phyloP scores from a whole-genome alignment of 2,797 vertebrate species.

The Takifugu ocellatus region DNA sequence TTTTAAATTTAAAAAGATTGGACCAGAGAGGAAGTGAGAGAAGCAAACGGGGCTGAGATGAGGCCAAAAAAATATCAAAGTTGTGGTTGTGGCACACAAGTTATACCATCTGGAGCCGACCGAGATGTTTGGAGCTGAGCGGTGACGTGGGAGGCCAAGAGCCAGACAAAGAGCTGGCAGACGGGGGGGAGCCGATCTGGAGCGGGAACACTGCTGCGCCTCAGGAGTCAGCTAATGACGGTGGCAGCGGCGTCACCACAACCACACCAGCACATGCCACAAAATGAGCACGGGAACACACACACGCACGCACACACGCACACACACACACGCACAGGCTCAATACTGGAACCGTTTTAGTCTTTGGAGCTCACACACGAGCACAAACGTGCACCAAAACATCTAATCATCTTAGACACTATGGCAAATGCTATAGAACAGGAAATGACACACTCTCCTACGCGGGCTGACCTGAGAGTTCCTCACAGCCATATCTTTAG shows the following conservation, averaged over 20 bases:
- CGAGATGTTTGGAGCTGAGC: constrained; percentile 61
- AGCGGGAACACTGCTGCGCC: constrained; percentile 74
- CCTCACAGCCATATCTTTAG: constrained; percentile 69
- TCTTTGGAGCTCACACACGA: background rate
- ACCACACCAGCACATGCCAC: constrained; percentile 59
- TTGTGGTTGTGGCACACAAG: constrained; percentile 67
- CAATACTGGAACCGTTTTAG: too few species aligned
- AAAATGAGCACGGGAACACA: constrained; percentile 64
- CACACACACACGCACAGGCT: background rate
- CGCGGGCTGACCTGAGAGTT: constrained; percentile 59
- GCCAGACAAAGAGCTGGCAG: constrained; percentile 78
- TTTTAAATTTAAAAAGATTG: constrained; percentile 4
- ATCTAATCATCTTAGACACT: too few species aligned
- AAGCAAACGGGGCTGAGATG: constrained; percentile 31
- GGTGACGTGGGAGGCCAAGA: constrained; percentile 65
- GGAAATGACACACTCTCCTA: constrained; percentile 33
- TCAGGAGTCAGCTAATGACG: constrained; percentile 77
- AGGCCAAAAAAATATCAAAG: constrained; percentile 63
- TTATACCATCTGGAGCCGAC: constrained; percentile 74
- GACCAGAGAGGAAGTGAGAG: constrained; percentile 37
- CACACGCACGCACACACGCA: constrained; percentile 29
- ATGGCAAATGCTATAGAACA: background rate
- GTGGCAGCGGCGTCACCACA: constrained; percentile 58
- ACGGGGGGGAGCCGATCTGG: constrained; percentile 73
- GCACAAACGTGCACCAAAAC: constrained; percentile 35